These are phyloP conservation scores for Eupristina koningsbergeri DNA, from an alignment of 1,140 invertebrate species.

Conservation along the genomic window DNA sequence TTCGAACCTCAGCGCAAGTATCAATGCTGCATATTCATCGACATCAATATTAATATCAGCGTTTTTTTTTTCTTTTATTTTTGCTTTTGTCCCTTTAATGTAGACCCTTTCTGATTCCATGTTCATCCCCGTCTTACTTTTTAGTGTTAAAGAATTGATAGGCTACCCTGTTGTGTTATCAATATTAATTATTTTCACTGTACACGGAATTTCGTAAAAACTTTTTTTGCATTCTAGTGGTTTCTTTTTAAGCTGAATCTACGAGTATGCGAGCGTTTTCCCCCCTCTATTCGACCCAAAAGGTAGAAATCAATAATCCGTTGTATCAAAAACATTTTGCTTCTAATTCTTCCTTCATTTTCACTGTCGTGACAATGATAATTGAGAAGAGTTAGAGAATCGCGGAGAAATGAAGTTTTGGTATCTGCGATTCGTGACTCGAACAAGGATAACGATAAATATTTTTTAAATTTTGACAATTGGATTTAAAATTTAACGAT, in stretches of 20 bases:
- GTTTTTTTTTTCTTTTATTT: conserved; percentile 5
- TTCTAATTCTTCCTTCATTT: conserved; percentile 6
- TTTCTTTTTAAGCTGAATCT: conserved; percentile 7
- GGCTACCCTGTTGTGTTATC: conserved; percentile 73
- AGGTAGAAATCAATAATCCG: conserved; percentile 36
- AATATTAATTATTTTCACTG: conserved; percentile 63
- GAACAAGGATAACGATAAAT: conserved; percentile 32
- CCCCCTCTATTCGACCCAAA: conserved; percentile 13
- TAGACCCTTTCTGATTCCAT: conserved; percentile 16
- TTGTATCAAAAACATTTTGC: not conserved
- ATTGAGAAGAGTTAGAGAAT: not conserved
- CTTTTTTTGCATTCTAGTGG: conserved; percentile 12
- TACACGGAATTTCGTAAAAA: conserved; percentile 46
- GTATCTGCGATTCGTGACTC: not conserved
- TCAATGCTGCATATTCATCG: conserved; percentile 9
- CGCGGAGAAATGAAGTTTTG: not conserved
- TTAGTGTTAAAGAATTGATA: conserved; percentile 70
- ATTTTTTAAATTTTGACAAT: conserved; percentile 31
- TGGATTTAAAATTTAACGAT: conserved; percentile 18
- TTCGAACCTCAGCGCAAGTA: conserved; percentile 43
- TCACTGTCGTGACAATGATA: conserved; percentile 7
- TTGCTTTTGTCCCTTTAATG: not conserved
- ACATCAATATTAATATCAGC: conserved; percentile 41
- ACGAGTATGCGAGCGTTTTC: conserved; percentile 21
- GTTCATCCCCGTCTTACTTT: conserved; percentile 25